Evolutionary conservation across 2,888 invertebrate genomes (phyloP).

Genomic region (Leptarthrus brevirostris): DNA sequence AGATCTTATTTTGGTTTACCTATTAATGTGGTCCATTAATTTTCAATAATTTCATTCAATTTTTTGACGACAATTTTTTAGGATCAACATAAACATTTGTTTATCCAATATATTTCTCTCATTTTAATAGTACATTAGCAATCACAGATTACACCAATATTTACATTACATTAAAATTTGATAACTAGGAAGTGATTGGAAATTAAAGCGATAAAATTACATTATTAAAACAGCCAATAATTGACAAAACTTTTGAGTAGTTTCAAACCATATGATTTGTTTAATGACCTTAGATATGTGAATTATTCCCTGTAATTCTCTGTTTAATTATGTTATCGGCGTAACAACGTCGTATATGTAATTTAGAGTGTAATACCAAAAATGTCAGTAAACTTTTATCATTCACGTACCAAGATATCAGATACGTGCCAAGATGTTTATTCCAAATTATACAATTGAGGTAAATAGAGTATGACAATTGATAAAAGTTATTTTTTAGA

Average conservation of each 20-base stretch:
- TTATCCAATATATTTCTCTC: not conserved
- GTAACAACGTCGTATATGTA: too few species aligned
- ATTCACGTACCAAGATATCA: not conserved
- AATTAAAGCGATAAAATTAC: conserved; percentile 12
- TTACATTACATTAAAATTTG: conserved; percentile 27
- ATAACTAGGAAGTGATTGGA: conserved; percentile 13
- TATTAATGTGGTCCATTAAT: conserved; percentile 20
- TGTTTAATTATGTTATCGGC: too few species aligned
- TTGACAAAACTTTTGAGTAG: conserved; percentile 40
- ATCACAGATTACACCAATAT: conserved; percentile 48
- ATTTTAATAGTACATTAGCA: conserved; percentile 16
- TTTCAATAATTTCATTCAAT: conserved; percentile 7
- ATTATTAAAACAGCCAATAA: conserved; percentile 28
- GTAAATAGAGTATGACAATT: too few species aligned
- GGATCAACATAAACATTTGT: conserved; percentile 22
- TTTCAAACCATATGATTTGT: too few species aligned
- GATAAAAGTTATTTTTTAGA: too few species aligned
- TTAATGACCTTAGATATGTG: not conserved
- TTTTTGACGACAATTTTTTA: conserved; percentile 9
- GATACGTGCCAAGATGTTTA: not conserved
- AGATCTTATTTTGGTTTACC: not conserved
- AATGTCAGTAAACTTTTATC: too few species aligned
- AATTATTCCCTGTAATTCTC: too few species aligned
- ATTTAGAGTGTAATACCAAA: too few species aligned
- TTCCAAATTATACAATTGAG: too few species aligned